A percentile compares a stretch with the other conserved stretches of the same genome.
phyloP scores from a whole-genome alignment of 1,140 invertebrate species.

The Radopholus similis region DNA sequence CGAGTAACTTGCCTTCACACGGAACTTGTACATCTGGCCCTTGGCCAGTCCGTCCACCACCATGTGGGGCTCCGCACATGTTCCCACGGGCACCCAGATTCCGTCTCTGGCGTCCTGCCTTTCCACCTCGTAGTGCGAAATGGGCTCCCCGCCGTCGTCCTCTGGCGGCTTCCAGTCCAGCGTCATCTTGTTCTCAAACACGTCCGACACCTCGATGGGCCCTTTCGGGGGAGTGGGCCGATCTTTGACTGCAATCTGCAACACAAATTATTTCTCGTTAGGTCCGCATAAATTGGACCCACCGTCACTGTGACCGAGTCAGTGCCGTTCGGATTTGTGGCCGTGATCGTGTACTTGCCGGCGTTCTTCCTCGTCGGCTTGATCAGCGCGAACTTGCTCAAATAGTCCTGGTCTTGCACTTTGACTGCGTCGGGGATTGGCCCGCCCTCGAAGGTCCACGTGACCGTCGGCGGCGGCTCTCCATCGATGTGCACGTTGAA shows the following conservation, averaged over 20 bases:
- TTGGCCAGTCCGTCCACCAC: conserved; percentile 56
- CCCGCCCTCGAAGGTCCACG: conserved; percentile 53
- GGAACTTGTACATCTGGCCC: conserved; percentile 75
- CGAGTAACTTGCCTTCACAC: conserved; percentile 76
- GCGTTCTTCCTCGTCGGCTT: conserved; percentile 78
- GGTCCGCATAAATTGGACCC: conserved; percentile 49
- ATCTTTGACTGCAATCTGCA: conserved; percentile 84
- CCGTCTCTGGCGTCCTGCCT: conserved; percentile 55
- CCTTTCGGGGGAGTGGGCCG: conserved; percentile 66
- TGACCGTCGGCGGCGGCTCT: conserved; percentile 74
- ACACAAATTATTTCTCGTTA: conserved; percentile 75
- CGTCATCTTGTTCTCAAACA: conserved; percentile 86
- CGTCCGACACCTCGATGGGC: conserved; percentile 86
- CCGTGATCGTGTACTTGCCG: conserved; percentile 80
- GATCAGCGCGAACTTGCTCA: conserved; percentile 82
- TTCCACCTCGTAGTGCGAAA: conserved; percentile 63
- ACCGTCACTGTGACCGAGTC: conserved; percentile 56
- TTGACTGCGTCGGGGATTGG: conserved; percentile 27
- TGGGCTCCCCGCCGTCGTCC: conserved; percentile 87
- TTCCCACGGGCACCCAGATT: conserved; percentile 57
- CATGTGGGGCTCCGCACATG: conserved; percentile 50
- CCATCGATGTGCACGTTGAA: conserved; percentile 82
- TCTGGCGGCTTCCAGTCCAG: conserved; percentile 86
- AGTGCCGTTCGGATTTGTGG: conserved; percentile 53
- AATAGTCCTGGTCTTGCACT: conserved; percentile 76